Conservation (phyloP, 1,140 invertebrate genomes). For the Mamestra configurata region DNA sequence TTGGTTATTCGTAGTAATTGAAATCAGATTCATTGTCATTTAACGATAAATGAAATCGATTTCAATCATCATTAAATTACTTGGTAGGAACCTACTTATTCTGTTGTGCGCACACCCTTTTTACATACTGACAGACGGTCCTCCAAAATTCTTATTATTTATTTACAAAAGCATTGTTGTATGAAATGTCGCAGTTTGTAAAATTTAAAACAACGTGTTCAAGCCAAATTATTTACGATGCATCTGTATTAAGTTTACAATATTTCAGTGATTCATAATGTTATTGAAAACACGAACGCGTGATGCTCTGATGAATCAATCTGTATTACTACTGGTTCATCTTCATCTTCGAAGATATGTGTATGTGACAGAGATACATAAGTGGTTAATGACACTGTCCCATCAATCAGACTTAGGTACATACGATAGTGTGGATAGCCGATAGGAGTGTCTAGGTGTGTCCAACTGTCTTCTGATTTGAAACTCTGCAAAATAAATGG, state of each 20-base stretch:
- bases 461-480: too few relatives aligned
- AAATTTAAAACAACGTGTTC: background rate
- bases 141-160: background rate
- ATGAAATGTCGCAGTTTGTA: background rate
- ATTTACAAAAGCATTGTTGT: background rate
- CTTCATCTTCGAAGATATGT: background rate
- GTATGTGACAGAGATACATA: background rate
- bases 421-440: too few relatives aligned
- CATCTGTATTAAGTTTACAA: background rate
- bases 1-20: slow-evolving; percentile 2
- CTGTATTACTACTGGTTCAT: background rate
- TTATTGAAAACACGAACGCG: background rate
- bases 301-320: slow-evolving; percentile 21
- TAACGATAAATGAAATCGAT: slow-evolving; percentile 19
- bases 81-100: background rate
- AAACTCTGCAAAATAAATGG: background rate
- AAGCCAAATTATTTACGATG: background rate
- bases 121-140: background rate
- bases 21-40: slow-evolving; percentile 25
- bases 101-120: background rate
- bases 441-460: too few relatives aligned
- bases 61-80: slow-evolving; percentile 4
- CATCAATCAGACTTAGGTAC: background rate
- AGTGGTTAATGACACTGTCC: background rate
- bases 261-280: slow-evolving; percentile 8